Base-by-base conservation (phyloP, 2,888 invertebrate genomes). In the Nemoura dubitans region DNA sequence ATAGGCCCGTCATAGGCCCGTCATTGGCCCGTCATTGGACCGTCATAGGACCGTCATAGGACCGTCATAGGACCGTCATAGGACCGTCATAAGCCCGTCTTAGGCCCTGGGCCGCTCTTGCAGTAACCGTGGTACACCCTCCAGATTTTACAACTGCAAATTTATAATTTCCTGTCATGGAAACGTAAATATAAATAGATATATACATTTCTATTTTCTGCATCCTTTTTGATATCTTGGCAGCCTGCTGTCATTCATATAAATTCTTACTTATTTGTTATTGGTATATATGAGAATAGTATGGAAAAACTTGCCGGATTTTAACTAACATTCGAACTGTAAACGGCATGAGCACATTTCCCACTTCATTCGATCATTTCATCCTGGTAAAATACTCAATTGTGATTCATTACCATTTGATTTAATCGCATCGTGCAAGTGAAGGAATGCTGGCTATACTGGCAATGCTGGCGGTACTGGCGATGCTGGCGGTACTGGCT, bases 221-320 rank as follows among this genome's bases (percentile, higher is more conserved):
- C 21, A 7, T 59, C 59, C 14, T 36, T 36, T 59, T 59, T 59
- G 2, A 21, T 59, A 59, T 59, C 59, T 59, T 59, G 59, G 14
- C 59, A 59, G 59, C n/a, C n/a, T n/a, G n/a, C 59, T 59, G 59
- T 21, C 59, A 59, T 59, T 59, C 59, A 59, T 59, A 59, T 59
- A 3, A 59, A 59, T 59, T 16, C 16, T 7, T 16, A 59, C 14
- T 59, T 59, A 59, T 59, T 59, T 59, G 14, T 14, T 21, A 59
- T 59, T 14, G 21, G 14, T 36, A 10, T 14, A 21, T 59, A 21
- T 59, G 59, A 16, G 59, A 59, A 59, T 59, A 59, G 59, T 59
- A 59, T 59, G 3, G 59, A 14, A 59, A 36, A 59, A 59, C 59
- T 59, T 59, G 59, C 14, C 59, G 59, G 21, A 59, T 59, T 21